Evolutionary conservation across 2,113 vertebrate genomes (phyloP), one percentile per base, ranked within the genome.

Genomic region (Syngnathus typhle): DNA sequence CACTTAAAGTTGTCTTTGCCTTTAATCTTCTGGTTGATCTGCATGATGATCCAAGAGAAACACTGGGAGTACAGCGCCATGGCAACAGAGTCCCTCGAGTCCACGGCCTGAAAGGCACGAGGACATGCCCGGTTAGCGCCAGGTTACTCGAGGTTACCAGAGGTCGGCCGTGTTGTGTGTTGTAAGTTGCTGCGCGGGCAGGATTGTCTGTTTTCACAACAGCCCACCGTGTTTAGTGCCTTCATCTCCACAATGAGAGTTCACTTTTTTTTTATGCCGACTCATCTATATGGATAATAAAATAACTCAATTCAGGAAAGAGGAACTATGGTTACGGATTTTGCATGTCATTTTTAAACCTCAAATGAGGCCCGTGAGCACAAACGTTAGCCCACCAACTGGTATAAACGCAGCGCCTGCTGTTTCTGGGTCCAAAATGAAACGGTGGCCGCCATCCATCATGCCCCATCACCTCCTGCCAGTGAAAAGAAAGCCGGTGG

Each of bases 1-100:
- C 94, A 96, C 82, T 95, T 96, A 74, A 96, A 96, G 88, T 94
- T 94, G 86, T 96, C 93, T 74, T 93, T 94, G 64, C 95, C 94
- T 76, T 92, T 93, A 84, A 96, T 93, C 81, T 94, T 94, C 56
- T 89, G 90, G 73, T 96, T 96, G 86, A 96, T 96, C 84, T 90
- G 94, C 87, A 84, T 91, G 76, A 96, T 95, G 75, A 96, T 93
- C 94, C 94, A 96, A 4, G 95, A 95, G 81, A 95, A 95, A 80
- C 94, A 96, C 82, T 94, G 93, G 23, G 94, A 94, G 77, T 96
- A 96, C 37, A 96, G 91, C 0, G 94, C 94, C 95, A 96, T 96
- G 72, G 95, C 91, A 49, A 96, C 92, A 0, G 95, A 96, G 76
- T 95, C 94, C 56, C 95, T 87, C 7, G 94, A 96, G 85, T 94